Evolutionary conservation across 2,797 vertebrate genomes (phyloP).

Genomic region (Phoeniculus purpureus): DNA sequence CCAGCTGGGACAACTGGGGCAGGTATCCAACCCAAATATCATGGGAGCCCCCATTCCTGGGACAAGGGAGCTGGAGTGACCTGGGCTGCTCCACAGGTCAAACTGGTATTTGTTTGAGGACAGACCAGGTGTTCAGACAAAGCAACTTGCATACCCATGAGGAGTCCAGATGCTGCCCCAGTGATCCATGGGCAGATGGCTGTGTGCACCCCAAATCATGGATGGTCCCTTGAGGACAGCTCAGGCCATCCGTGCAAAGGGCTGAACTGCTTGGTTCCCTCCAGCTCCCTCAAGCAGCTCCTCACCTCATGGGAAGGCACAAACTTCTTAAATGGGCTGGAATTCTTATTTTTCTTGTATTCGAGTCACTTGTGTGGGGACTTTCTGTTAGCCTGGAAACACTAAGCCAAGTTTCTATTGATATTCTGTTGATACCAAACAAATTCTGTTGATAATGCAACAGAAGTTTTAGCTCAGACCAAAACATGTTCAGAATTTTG

Average conservation of each 20-base stretch:
- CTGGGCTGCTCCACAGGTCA: accelerated
- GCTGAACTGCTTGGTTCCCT: background rate
- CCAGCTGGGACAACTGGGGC: background rate
- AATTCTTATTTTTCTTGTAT: background rate
- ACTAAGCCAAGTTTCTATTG: background rate
- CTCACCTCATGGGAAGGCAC: accelerated
- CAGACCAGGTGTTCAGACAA: accelerated
- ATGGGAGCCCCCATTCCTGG: accelerated
- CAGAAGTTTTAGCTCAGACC: background rate
- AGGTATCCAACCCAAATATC: background rate
- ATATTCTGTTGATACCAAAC: background rate
- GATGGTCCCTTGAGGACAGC: too few species aligned
- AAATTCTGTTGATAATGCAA: background rate
- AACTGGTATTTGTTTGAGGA: background rate
- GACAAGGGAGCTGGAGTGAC: accelerated
- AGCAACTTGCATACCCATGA: accelerated
- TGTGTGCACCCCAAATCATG: background rate
- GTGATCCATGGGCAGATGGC: accelerated
- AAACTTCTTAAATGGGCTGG: background rate
- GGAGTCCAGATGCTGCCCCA: background rate
- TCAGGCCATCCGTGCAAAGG: accelerated
- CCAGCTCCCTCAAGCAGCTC: background rate
- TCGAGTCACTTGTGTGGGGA: background rate
- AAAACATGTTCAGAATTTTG: background rate
- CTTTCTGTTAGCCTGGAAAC: background rate